phyloP scores from a whole-genome alignment of 2,888 invertebrate genomes.

The Oscheius sp. region DNA sequence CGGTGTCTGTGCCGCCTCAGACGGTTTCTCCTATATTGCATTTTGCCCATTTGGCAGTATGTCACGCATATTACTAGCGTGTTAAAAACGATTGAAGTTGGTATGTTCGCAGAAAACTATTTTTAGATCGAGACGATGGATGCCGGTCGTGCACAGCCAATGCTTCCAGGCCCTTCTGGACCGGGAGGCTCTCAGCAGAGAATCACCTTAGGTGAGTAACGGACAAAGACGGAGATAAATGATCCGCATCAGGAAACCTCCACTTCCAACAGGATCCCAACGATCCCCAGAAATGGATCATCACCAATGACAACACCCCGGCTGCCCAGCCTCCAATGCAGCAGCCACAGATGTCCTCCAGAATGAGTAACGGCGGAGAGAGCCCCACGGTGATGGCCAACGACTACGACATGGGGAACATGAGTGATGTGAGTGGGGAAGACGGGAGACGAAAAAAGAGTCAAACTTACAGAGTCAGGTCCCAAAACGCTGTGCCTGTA shows the following conservation, averaged over 20 bases:
- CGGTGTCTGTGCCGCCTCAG: too few relatives aligned
- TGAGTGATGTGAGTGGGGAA: slow-evolving; percentile 32
- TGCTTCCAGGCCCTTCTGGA: slow-evolving; percentile 11
- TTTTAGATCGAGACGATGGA: slow-evolving; percentile 42
- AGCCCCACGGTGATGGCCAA: slow-evolving; percentile 33
- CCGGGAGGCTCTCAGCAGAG: slow-evolving; percentile 56
- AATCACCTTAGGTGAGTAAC: slow-evolving; percentile 64
- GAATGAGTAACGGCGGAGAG: slow-evolving; percentile 37
- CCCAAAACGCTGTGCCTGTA: slow-evolving; percentile 87
- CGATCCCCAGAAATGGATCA: slow-evolving; percentile 85
- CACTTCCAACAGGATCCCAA: slow-evolving; percentile 86
- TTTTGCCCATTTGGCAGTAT: too few relatives aligned
- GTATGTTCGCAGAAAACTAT: not conserved
- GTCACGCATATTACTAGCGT: too few relatives aligned
- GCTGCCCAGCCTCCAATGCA: slow-evolving; percentile 28
- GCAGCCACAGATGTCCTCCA: slow-evolving; percentile 35
- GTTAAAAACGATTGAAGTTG: too few relatives aligned
- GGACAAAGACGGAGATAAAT: slow-evolving; percentile 9
- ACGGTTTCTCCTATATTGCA: too few relatives aligned
- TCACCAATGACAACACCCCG: slow-evolving; percentile 65
- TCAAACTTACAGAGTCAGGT: slow-evolving; percentile 41
- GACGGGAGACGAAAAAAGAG: not conserved
- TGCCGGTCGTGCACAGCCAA: slow-evolving; percentile 40
- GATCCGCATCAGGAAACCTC: slow-evolving; percentile 74
- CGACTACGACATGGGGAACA: slow-evolving; percentile 37